Conservation (phyloP, 2,797 vertebrate species). For the Carcharodon carcharias region DNA sequence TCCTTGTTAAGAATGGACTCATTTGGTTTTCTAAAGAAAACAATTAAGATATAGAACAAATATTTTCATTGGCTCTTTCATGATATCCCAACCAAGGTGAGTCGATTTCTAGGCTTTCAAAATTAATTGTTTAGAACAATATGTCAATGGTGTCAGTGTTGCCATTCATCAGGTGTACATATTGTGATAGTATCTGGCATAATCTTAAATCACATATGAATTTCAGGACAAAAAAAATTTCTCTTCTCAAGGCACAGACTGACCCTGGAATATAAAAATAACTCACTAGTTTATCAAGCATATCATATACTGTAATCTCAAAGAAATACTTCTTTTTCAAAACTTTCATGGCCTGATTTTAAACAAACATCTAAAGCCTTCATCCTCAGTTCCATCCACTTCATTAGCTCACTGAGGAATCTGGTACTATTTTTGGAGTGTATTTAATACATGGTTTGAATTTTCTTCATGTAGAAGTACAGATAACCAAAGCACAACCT, state of each 20-base stretch:
- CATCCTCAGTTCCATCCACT: background rate
- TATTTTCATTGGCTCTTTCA: background rate
- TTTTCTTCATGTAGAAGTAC: background rate
- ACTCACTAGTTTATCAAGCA: background rate
- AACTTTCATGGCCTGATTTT: background rate
- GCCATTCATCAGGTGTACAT: constrained; percentile 45
- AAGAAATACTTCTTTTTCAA: background rate
- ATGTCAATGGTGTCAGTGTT: background rate
- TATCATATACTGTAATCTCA: background rate
- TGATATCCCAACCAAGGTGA: background rate
- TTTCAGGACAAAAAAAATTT: too few species aligned
- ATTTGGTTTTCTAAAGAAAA: too few species aligned
- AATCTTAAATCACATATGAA: constrained; percentile 44
- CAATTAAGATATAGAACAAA: background rate
- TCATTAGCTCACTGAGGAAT: background rate
- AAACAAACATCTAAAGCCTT: background rate
- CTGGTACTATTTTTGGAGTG: background rate
- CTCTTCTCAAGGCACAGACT: constrained; percentile 41
- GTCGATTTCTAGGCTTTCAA: background rate
- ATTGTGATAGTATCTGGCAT: constrained; percentile 43
- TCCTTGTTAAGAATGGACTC: too few species aligned
- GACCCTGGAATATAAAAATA: constrained; percentile 40
- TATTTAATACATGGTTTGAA: background rate
- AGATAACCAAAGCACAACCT: background rate
- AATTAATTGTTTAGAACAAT: background rate